These are phyloP conservation scores for Gasterosteus nipponicus DNA, from an alignment of 2,113 vertebrate species.

Conservation along the genomic window DNA sequence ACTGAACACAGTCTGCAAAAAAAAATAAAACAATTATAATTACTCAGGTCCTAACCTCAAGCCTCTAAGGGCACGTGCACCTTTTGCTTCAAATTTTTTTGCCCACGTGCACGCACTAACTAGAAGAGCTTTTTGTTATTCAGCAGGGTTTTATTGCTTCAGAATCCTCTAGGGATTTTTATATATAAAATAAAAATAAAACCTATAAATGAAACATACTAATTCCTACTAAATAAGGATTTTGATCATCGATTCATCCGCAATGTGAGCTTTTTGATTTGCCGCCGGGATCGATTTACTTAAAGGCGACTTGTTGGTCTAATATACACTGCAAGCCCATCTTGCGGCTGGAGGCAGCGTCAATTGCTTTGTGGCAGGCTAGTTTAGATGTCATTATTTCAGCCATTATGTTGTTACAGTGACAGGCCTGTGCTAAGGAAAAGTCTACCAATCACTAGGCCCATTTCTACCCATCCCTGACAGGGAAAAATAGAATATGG, in stretches of 20 bases:
- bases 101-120: not conserved
- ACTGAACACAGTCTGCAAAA: constrained; percentile 17
- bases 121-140: not conserved
- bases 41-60: constrained; percentile 36
- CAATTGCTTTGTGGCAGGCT: constrained; percentile 78
- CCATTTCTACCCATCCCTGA: constrained; percentile 72
- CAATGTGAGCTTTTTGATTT: not conserved
- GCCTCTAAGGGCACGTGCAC: constrained; percentile 28
- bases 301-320: constrained; percentile 62
- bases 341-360: constrained; percentile 66
- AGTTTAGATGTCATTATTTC: constrained; percentile 82
- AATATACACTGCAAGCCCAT: constrained; percentile 69
- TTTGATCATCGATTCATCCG: not conserved
- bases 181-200: not conserved
- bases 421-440: constrained; percentile 71
- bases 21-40: not conserved
- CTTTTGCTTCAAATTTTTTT: not conserved
- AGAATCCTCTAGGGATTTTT: not conserved
- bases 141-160: not conserved
- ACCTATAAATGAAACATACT: not conserved
- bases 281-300: constrained; percentile 63
- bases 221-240: not conserved
- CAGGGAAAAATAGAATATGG: constrained; percentile 77
- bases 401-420: constrained; percentile 82
- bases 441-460: constrained; percentile 76